These are phyloP conservation scores for Xerus rutilus DNA, from an alignment of 2,797 vertebrate genomes.

Conservation along the genomic window DNA sequence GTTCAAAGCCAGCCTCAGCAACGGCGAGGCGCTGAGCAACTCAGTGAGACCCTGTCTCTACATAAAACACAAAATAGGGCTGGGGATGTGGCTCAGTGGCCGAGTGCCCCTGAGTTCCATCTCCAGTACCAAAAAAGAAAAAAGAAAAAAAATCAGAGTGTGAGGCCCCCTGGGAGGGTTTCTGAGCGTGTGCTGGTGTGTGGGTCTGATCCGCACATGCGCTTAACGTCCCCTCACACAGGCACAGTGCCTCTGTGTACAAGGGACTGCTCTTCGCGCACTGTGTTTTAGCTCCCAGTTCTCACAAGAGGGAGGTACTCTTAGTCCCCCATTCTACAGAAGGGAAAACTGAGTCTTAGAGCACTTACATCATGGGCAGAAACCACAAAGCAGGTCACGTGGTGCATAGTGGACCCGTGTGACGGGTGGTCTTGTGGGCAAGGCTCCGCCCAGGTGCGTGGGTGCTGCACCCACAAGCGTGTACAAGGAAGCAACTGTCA, in stretches of 20 bases:
- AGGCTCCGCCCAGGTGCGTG: not conserved
- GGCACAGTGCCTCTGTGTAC: not conserved
- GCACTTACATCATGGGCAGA: not conserved
- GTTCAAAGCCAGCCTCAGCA: too few relatives aligned
- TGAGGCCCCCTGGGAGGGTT: too few relatives aligned
- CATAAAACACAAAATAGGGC: too few relatives aligned
- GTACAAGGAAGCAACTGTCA: fast-evolving
- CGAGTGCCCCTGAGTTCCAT: not conserved
- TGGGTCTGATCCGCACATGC: not conserved
- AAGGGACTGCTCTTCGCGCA: not conserved
- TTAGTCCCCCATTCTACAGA: not conserved
- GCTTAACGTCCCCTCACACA: not conserved
- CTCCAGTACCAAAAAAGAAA: not conserved
- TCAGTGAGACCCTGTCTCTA: too few relatives aligned
- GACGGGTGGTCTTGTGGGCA: not conserved
- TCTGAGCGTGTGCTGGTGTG: not conserved
- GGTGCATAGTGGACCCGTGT: fast-evolving
- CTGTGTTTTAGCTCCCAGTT: not conserved
- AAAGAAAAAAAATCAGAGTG: not conserved
- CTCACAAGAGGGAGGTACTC: not conserved
- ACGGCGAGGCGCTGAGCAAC: too few relatives aligned
- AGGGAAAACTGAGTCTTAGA: slow-evolving; percentile 25
- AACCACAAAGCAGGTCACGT: not conserved
- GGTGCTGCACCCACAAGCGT: too few relatives aligned
- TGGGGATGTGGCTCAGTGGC: too few relatives aligned